Evolutionary conservation across 1,140 invertebrate species (phyloP), one percentile per base, ranked within the genome.

Genomic region (Tribolium castaneum): DNA sequence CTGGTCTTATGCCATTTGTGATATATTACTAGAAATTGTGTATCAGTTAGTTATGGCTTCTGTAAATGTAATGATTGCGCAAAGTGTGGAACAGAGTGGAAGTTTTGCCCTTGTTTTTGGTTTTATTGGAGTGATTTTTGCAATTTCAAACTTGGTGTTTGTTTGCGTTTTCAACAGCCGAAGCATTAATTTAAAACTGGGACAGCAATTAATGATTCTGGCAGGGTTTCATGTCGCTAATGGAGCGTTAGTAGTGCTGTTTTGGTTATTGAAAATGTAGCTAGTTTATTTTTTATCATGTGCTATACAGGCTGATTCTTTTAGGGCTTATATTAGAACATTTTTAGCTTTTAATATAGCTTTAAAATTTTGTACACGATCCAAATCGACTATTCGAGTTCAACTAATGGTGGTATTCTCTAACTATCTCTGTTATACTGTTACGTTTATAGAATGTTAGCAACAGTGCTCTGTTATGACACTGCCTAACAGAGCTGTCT

Each of bases 51-150:
- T 51, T 10, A 49, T 51, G 3, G 19, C 70, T 5, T 50, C 39
- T 5, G 10, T 72, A 51, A 49, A 7, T 25, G 70, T 12, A 12
- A 12, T 22, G 25, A 22, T 72, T 12, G 39, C 50, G 12, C 12
- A 50, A 25, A 72, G 5, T n/a, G 16, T 30, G 12, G 7, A 19
- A 10, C 13, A 39, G 1, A 49, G 22, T 6, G 22, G 1, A 7
- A 16, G 10, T 50, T 72, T 72, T 19, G 14, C 4, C 6, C 45
- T 51, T 50, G 70, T 72, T 12, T 72, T 72, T 10, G 12, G 70
- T 72, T 72, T 30, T 25, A 72, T 72, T 22, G 39, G 50, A 14
- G 13, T 49, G 12, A 14, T 72, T 10, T 13, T 13, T 51, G n/a
- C 35, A 19, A 12, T 52, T 22, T 19, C 50, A 51, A 30, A 72